These are phyloP conservation scores for Scalopus aquaticus DNA, from an alignment of 2,113 vertebrate species.

Conservation along the genomic window DNA sequence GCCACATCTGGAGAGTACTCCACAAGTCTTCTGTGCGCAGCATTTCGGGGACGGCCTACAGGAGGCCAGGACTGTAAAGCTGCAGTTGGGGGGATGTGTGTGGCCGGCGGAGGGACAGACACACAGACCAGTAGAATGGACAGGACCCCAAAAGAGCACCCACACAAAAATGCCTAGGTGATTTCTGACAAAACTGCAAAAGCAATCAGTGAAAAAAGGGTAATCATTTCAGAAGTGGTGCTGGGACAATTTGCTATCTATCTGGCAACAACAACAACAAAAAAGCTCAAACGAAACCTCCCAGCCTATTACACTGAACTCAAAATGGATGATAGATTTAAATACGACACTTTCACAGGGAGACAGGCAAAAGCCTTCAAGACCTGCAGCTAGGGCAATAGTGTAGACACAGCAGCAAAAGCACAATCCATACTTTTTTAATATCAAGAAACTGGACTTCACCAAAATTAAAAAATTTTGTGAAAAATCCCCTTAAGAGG, in stretches of 20 bases:
- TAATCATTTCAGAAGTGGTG: not conserved
- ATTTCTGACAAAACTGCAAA: not conserved
- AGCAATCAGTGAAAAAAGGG: not conserved
- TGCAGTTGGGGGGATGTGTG: not conserved
- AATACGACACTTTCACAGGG: not conserved
- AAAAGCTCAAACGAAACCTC: no score
- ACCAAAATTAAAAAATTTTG: not conserved
- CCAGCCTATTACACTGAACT: not conserved
- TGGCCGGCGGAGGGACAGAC: not conserved
- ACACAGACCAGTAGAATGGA: not conserved
- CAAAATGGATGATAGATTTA: not conserved
- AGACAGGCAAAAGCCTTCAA: not conserved
- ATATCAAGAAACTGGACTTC: not conserved
- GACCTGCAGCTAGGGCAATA: not conserved
- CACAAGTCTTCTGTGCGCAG: not conserved
- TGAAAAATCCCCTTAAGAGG: not conserved
- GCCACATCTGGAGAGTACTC: not conserved
- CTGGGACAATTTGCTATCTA: not conserved
- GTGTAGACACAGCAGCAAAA: not conserved
- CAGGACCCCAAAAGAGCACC: not conserved
- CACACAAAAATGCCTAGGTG: not conserved
- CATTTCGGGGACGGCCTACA: not conserved
- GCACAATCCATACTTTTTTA: no score
- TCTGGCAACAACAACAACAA: not conserved
- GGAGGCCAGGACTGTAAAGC: not conserved